A percentile compares a stretch with the other conserved stretches of the same genome.
Conservation (phyloP, 2,113 vertebrate genomes). For the Leucoraja erinaceus region DNA sequence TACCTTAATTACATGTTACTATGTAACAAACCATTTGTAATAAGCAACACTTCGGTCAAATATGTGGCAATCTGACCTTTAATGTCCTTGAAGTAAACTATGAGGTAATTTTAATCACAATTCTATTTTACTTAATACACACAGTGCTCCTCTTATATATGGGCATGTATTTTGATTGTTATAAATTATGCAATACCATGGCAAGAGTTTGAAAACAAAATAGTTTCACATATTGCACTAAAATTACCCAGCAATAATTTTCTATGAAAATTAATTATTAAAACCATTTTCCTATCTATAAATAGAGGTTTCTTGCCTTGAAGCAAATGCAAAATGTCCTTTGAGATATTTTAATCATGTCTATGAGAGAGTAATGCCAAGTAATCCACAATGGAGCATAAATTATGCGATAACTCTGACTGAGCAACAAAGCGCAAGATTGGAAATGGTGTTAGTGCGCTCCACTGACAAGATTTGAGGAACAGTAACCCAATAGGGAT, state of each 20-base stretch:
- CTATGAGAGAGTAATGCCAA: background rate
- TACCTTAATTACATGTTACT: constrained; percentile 61
- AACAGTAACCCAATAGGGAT: background rate
- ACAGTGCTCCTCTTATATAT: background rate
- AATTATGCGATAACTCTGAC: background rate
- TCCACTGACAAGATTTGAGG: background rate
- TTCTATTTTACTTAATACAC: background rate
- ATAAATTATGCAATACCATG: constrained; percentile 21
- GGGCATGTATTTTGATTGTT: background rate
- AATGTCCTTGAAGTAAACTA: constrained; percentile 54
- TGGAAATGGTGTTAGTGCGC: background rate
- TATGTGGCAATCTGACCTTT: constrained; percentile 49
- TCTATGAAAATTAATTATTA: background rate
- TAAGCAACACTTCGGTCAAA: constrained; percentile 55
- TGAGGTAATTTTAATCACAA: constrained; percentile 42
- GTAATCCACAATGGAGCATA: background rate
- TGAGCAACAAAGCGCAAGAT: background rate
- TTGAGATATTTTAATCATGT: constrained; percentile 13
- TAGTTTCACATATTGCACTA: background rate
- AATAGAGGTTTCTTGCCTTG: constrained; percentile 14
- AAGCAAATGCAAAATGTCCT: constrained; percentile 5
- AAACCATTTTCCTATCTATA: background rate
- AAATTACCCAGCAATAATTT: constrained; percentile 17
- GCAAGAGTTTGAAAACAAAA: background rate
- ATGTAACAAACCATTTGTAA: constrained; percentile 64